These are phyloP conservation scores for Chrysomallon squamiferum DNA, from an alignment of 1,140 invertebrate genomes.

Conservation along the genomic window DNA sequence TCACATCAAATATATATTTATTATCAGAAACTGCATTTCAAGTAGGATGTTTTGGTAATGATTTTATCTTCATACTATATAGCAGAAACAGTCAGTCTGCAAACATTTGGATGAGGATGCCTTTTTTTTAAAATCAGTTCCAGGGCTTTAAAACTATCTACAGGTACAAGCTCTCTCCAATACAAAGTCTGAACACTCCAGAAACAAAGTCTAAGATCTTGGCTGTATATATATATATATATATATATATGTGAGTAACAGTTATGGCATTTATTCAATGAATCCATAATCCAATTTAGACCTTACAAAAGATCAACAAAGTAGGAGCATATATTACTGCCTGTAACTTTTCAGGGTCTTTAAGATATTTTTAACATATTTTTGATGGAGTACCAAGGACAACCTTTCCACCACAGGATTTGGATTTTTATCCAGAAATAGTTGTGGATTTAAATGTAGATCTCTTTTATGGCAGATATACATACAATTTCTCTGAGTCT, in stretches of 20 bases:
- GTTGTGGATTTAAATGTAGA: background rate
- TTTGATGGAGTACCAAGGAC: background rate
- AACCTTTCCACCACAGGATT: background rate
- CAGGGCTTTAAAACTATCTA: too few relatives aligned
- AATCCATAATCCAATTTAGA: constrained; percentile 7
- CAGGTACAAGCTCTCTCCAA: background rate
- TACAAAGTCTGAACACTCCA: background rate
- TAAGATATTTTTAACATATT: background rate
- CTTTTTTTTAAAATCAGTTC: too few relatives aligned
- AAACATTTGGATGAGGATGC: too few relatives aligned
- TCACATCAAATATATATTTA: too few relatives aligned
- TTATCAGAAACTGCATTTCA: too few relatives aligned
- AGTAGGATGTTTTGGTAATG: too few relatives aligned
- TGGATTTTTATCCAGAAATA: too few relatives aligned
- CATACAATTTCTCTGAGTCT: background rate
- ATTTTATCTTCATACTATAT: too few relatives aligned
- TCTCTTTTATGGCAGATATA: background rate
- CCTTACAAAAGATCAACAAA: background rate
- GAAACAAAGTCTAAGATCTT: background rate
- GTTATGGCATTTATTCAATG: background rate
- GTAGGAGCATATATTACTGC: background rate
- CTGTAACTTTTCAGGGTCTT: constrained; percentile 4
- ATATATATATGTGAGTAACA: too few relatives aligned
- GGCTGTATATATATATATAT: constrained; percentile 1
- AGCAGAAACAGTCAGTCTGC: too few relatives aligned